These are phyloP conservation scores for Drosophila demipolita DNA, from an alignment of 2,888 invertebrate genomes.

Conservation along the genomic window DNA sequence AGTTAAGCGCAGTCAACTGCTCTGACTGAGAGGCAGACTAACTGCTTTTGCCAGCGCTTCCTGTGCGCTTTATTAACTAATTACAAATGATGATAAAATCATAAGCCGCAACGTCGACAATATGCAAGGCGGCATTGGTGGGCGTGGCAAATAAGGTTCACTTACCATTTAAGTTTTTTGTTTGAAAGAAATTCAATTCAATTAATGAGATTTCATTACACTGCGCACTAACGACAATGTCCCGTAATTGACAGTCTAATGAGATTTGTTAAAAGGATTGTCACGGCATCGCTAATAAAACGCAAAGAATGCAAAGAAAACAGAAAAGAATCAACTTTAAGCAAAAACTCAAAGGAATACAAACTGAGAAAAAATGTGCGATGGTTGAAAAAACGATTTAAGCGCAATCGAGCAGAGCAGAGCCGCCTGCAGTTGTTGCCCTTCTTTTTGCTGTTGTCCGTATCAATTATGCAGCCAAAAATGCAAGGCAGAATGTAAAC, in stretches of 20 bases:
- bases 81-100: slow-evolving; percentile 76
- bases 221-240: slow-evolving; percentile 55
- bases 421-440: slow-evolving; percentile 45
- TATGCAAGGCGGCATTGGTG: slow-evolving; percentile 45
- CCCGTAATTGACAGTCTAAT: slow-evolving; percentile 76
- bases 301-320: slow-evolving; percentile 41
- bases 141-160: slow-evolving; percentile 21
- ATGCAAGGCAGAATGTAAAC: slow-evolving; percentile 72
- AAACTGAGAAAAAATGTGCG: slow-evolving; percentile 15
- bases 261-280: slow-evolving; percentile 79
- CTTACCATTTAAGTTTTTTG: slow-evolving; percentile 57
- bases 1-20: slow-evolving; percentile 37
- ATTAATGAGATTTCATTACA: slow-evolving; percentile 76
- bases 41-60: slow-evolving; percentile 47
- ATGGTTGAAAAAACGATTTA: slow-evolving; percentile 34
- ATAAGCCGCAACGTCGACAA: slow-evolving; percentile 55
- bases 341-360: slow-evolving; percentile 10
- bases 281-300: slow-evolving; percentile 64
- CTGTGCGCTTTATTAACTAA: slow-evolving; percentile 76
- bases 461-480: slow-evolving; percentile 73
- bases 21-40: slow-evolving; percentile 34
- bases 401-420: slow-evolving; percentile 44
- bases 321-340: not conserved
- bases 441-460: slow-evolving; percentile 46
- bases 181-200: slow-evolving; percentile 67